Percentiles rank a stretch among this genome's conserved stretches.
Evolutionary conservation across 2,888 invertebrate species (phyloP).

Genomic region (Odiellus spinosus): DNA sequence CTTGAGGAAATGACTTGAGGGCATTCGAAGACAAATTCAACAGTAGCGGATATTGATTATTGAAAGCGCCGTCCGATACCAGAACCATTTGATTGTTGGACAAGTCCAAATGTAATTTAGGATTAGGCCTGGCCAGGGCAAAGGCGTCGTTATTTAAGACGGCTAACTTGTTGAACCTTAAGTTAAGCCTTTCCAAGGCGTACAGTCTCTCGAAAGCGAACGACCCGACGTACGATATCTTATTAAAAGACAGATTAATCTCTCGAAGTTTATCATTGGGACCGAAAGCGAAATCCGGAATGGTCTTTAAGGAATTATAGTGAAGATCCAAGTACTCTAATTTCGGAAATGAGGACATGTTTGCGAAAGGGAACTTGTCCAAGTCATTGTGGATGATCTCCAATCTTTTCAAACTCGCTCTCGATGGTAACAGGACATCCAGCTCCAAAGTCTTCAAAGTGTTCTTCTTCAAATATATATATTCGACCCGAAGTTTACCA

Average conservation of each 20-base stretch:
- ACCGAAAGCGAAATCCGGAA: constrained; percentile 16
- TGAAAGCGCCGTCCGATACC: constrained; percentile 13
- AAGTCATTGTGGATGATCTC: constrained; percentile 18
- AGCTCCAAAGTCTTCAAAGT: constrained; percentile 7
- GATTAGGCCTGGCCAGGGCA: constrained; percentile 7
- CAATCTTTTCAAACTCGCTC: constrained; percentile 8
- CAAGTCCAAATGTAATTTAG: constrained; percentile 10
- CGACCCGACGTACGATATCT: constrained; percentile 16
- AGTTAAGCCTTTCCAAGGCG: constrained; percentile 10
- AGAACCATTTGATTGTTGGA: constrained; percentile 15
- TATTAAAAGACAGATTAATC: constrained; percentile 17
- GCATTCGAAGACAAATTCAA: constrained; percentile 14
- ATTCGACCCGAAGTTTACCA: constrained; percentile 10
- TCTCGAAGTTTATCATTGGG: constrained; percentile 8
- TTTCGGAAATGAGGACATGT: constrained; percentile 10
- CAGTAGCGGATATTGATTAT: constrained; percentile 12
- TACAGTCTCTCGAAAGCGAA: constrained; percentile 13
- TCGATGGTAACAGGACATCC: constrained; percentile 11
- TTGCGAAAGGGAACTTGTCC: constrained; percentile 14
- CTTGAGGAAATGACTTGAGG: constrained; percentile 10
- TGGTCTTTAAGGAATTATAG: constrained; percentile 14
- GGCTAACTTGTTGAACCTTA: constrained; percentile 14
- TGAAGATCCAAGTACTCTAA: constrained; percentile 12
- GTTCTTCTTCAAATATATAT: constrained; percentile 12
- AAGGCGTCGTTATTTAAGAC: constrained; percentile 17